Percentiles rank a stretch among this genome's conserved stretches.
These are phyloP conservation scores for Lepidochrysops patricia DNA, from an alignment of 2,888 invertebrate species.

Conservation along the genomic window DNA sequence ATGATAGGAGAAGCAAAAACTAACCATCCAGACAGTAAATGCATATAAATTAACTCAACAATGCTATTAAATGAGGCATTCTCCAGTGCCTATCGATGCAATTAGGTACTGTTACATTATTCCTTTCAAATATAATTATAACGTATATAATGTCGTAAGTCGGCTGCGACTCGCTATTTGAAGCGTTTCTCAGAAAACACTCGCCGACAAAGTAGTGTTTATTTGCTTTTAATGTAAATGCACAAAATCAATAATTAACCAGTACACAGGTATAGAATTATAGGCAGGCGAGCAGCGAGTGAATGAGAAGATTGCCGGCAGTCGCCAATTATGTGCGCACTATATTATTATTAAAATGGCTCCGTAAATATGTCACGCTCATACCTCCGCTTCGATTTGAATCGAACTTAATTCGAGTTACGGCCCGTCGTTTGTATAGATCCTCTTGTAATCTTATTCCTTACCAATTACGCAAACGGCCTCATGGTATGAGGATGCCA, in stretches of 20 bases:
- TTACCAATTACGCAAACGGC: conserved; percentile 64
- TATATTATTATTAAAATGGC: conserved; percentile 32
- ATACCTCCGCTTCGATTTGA: conserved; percentile 43
- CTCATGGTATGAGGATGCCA: conserved; percentile 34
- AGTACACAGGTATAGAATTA: conserved; percentile 13
- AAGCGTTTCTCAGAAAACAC: background rate
- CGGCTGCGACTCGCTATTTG: background rate
- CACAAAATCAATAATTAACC: conserved; percentile 11
- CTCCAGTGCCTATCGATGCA: background rate
- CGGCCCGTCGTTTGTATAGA: conserved; percentile 61
- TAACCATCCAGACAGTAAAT: background rate
- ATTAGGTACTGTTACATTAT: background rate
- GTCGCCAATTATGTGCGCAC: conserved; percentile 27
- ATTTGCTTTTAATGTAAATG: conserved; percentile 12
- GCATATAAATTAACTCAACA: background rate
- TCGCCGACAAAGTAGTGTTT: conserved; percentile 9
- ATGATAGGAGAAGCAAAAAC: background rate
- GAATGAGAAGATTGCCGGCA: conserved; percentile 24
- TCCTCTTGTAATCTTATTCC: conserved; percentile 60
- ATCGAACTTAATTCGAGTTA: conserved; percentile 52
- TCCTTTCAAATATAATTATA: background rate
- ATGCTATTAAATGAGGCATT: background rate
- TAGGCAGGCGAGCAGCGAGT: conserved; percentile 3
- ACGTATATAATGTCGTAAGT: conserved; percentile 3
- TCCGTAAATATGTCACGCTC: conserved; percentile 49